phyloP scores from a whole-genome alignment of 2,113 vertebrate species.

The Heterochromis multidens region DNA sequence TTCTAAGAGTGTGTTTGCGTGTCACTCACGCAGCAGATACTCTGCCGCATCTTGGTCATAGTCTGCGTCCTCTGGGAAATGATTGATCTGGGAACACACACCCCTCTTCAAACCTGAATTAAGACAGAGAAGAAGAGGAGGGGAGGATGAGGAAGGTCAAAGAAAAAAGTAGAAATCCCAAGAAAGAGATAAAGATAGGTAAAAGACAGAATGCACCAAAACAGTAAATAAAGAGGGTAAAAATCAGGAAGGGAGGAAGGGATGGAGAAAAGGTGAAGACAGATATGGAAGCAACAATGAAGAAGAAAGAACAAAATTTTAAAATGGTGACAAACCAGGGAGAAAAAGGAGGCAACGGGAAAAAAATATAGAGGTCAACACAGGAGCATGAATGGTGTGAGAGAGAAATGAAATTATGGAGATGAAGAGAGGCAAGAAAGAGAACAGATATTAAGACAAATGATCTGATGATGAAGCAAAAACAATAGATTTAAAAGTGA shows the following conservation, averaged over 20 bases:
- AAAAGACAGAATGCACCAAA: not conserved
- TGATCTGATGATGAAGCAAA: not conserved
- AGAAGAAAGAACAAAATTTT: not conserved
- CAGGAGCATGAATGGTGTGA: not conserved
- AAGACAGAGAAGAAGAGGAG: not conserved
- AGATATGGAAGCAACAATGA: not conserved
- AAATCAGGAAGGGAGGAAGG: not conserved
- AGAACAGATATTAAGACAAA: not conserved
- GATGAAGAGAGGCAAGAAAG: too few species aligned
- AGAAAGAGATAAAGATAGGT: not conserved
- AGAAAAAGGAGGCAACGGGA: not conserved
- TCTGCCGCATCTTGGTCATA: slow-evolving; percentile 93
- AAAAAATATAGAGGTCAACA: not conserved
- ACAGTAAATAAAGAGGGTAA: not conserved
- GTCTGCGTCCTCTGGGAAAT: slow-evolving; percentile 92
- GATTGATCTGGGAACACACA: slow-evolving; percentile 91
- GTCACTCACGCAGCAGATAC: slow-evolving; percentile 85
- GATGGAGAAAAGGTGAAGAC: not conserved
- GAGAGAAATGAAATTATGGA: not conserved
- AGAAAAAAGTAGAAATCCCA: not conserved
- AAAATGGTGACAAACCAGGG: not conserved
- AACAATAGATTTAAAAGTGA: not conserved
- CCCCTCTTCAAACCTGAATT: slow-evolving; percentile 84
- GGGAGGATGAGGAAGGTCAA: not conserved
- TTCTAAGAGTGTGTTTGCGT: not conserved